Evolutionary conservation across 1,140 invertebrate genomes (phyloP).

Genomic region (Nasonia giraulti): DNA sequence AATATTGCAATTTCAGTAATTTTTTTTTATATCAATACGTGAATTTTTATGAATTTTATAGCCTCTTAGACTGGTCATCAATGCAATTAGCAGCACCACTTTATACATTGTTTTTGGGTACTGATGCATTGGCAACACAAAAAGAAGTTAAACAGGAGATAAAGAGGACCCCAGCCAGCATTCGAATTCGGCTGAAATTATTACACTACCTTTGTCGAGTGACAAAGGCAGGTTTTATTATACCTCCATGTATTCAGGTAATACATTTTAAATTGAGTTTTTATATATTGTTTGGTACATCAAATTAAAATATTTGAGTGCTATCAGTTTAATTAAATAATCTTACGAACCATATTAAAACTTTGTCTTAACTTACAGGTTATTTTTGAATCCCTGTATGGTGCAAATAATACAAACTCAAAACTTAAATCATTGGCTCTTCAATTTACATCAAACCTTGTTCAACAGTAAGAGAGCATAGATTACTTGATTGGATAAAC

Average conservation of each 20-base stretch:
- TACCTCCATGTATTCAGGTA: slow-evolving; percentile 88
- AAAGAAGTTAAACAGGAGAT: slow-evolving; percentile 77
- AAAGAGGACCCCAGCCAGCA: slow-evolving; percentile 83
- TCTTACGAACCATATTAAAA: not conserved
- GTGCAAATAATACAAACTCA: slow-evolving; percentile 83
- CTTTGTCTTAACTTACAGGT: slow-evolving; percentile 75
- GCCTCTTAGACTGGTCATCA: slow-evolving; percentile 85
- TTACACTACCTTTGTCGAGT: slow-evolving; percentile 89
- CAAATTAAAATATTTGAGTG: too few relatives aligned
- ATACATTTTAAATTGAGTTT: slow-evolving; percentile 24
- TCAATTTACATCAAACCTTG: slow-evolving; percentile 87
- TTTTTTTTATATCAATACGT: not conserved
- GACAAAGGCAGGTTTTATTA: slow-evolving; percentile 84
- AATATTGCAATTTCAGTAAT: not conserved
- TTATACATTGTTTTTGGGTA: slow-evolving; percentile 87
- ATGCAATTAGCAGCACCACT: slow-evolving; percentile 81
- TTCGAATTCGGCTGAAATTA: slow-evolving; percentile 88
- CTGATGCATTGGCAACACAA: slow-evolving; percentile 76
- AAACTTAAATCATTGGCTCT: slow-evolving; percentile 87
- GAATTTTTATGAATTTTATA: slow-evolving; percentile 66
- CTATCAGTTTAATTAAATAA: too few relatives aligned
- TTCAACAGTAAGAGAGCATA: slow-evolving; percentile 80
- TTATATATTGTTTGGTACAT: too few relatives aligned
- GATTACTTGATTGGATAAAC: slow-evolving; percentile 22
- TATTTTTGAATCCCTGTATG: slow-evolving; percentile 91